phyloP scores from a whole-genome alignment of 2,888 invertebrate species.

The Epistrophe eligans region DNA sequence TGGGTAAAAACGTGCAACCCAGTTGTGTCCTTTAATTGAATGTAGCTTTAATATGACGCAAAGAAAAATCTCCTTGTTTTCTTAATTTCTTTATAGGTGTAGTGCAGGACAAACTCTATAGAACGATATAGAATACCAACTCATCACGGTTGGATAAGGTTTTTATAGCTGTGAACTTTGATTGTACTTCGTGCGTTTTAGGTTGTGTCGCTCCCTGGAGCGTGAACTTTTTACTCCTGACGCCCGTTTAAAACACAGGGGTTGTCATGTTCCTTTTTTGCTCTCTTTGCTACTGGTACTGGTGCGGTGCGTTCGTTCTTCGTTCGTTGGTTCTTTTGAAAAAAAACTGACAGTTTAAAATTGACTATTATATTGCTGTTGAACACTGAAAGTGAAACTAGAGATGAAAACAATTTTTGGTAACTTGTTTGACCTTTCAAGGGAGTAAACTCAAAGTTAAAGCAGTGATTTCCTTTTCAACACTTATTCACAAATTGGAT shows the following conservation, averaged over 20 bases:
- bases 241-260: slow-evolving; percentile 66
- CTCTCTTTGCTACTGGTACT: slow-evolving; percentile 13
- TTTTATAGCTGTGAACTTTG: slow-evolving; percentile 69
- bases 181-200: slow-evolving; percentile 54
- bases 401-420: slow-evolving; percentile 23
- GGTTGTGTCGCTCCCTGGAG: slow-evolving; percentile 62
- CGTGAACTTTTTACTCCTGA: slow-evolving; percentile 62
- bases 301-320: slow-evolving; percentile 26
- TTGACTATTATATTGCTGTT: slow-evolving; percentile 63
- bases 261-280: slow-evolving; percentile 61
- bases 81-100: slow-evolving; percentile 47
- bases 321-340: slow-evolving; percentile 42
- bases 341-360: slow-evolving; percentile 66
- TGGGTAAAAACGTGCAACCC: background rate
- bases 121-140: slow-evolving; percentile 41
- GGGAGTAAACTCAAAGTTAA: slow-evolving; percentile 40
- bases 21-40: background rate
- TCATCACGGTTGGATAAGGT: slow-evolving; percentile 43
- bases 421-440: slow-evolving; percentile 58
- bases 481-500: slow-evolving; percentile 59
- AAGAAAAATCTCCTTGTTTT: slow-evolving; percentile 54
- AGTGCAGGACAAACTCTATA: slow-evolving; percentile 37
- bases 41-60: slow-evolving; percentile 66
- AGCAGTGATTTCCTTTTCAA: slow-evolving; percentile 54
- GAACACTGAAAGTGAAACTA: slow-evolving; percentile 63